Evolutionary conservation across 1,140 invertebrate species (phyloP), one percentile per base, ranked within the genome.

Genomic region (Trichoplusia ni): DNA sequence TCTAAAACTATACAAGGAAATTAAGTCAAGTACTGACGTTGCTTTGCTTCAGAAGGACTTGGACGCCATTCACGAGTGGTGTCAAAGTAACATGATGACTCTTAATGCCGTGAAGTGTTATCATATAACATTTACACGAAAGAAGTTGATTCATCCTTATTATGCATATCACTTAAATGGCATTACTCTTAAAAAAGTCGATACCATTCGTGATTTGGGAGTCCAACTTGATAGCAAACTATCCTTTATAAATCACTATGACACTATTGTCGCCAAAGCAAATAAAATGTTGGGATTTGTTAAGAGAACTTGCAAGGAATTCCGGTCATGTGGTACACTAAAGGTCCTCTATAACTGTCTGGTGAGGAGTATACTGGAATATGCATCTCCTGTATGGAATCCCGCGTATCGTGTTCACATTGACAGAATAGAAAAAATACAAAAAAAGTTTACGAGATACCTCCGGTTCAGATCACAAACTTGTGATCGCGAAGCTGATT

Each of bases 251-350:
- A 31, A 31, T n/a, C 29, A 1, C 6, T 37, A 5, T 37, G 33
- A 13, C 11, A 37, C 33, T 42, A 11, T 42, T 19, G 11, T 14
- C 14, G 11, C 33, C 3, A 19, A 16, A 29, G 21, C 19, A 49
- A 67, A 49, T 29, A 56, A 46, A 58, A 46, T 31, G 9, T 40
- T n/a, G n/a, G n/a, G n/a, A n/a, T n/a, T n/a, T n/a, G n/a, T n/a
- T n/a, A n/a, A n/a, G n/a, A 13, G 4, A 38, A 38, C 2, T 14
- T 38, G 35, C 6, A 11, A 6, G 35, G 35, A 38, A 14, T 38
- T 38, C 14, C 35, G 8, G 11, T 38, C 35, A 2, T 14, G 1
- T 2, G 3, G 3, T 4, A 38, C 35, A 5, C 35, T 38, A 2
- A 38, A 38, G 5, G 11, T 38, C 1, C 35, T 38, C 14, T 38